Percentiles rank a stretch among this genome's conserved stretches.
Conservation (phyloP, 2,113 vertebrate genomes). For the Tympanuchus pallidicinctus region DNA sequence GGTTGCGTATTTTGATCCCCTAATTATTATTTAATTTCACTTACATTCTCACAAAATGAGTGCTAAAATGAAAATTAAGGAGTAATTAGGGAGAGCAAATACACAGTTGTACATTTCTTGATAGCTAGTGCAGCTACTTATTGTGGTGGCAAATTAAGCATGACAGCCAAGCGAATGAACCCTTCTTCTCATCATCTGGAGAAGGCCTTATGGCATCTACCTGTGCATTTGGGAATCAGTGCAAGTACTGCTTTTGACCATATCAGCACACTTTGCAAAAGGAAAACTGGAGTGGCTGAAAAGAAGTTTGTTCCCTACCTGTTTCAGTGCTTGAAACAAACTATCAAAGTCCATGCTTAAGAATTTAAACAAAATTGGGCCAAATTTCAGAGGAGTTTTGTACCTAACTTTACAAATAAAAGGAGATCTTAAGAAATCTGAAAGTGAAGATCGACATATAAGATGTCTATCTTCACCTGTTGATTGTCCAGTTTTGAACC, state of each 20-base stretch:
- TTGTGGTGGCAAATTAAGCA: slow-evolving; percentile 42
- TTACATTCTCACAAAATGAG: slow-evolving; percentile 55
- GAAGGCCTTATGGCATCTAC: background rate
- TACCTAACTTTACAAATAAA: background rate
- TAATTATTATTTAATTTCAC: slow-evolving; percentile 71
- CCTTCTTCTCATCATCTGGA: slow-evolving; percentile 6
- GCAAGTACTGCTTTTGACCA: background rate
- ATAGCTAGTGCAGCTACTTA: slow-evolving; percentile 11
- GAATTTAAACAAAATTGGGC: background rate
- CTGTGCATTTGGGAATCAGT: background rate
- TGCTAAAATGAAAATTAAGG: slow-evolving; percentile 67
- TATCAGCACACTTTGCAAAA: background rate
- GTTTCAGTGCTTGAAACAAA: background rate
- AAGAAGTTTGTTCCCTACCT: background rate
- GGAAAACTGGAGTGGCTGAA: background rate
- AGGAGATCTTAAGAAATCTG: background rate
- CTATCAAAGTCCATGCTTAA: background rate
- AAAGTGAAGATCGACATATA: background rate
- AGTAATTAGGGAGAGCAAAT: slow-evolving; percentile 28
- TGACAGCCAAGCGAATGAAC: slow-evolving; percentile 42
- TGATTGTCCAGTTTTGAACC: background rate
- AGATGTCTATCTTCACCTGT: background rate
- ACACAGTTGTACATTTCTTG: slow-evolving; percentile 38
- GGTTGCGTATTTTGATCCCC: slow-evolving; percentile 14
- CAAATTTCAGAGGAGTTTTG: background rate